Conservation (phyloP, 2,888 invertebrate genomes). For the Plagodis pulveraria region DNA sequence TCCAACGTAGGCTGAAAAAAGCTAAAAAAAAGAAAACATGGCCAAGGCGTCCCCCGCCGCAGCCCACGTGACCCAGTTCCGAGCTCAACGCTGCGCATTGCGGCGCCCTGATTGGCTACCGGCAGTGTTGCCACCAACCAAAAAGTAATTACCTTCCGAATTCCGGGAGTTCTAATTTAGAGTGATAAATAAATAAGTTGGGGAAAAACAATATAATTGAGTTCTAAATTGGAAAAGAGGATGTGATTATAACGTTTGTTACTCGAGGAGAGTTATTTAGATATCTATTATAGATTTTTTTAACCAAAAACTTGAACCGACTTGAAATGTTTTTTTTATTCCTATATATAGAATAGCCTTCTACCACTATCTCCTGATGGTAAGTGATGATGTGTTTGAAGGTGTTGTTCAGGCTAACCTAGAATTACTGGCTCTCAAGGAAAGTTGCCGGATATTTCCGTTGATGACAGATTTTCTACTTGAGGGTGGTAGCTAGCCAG, state of each 20-base stretch:
- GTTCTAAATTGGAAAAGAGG: background rate
- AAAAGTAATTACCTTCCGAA: slow-evolving; percentile 29
- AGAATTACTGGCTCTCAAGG: no score
- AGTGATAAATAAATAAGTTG: slow-evolving; percentile 13
- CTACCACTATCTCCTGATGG: no score
- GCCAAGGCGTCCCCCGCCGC: slow-evolving; percentile 13
- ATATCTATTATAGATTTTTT: no score
- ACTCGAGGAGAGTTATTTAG: no score
- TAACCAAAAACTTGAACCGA: no score
- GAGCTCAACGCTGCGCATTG: slow-evolving; percentile 46
- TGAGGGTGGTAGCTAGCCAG: no score
- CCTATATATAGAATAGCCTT: no score
- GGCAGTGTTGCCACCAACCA: slow-evolving; percentile 41
- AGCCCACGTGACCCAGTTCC: slow-evolving; percentile 52
- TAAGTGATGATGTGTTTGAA: no score
- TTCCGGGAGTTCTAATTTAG: slow-evolving; percentile 22
- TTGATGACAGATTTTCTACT: no score
- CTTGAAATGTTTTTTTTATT: no score
- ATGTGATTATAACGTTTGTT: background rate
- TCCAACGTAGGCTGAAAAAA: slow-evolving; percentile 4
- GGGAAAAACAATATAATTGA: slow-evolving; percentile 4
- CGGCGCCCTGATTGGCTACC: slow-evolving; percentile 53
- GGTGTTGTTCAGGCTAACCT: no score
- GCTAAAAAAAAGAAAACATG: background rate
- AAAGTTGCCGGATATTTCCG: no score